Evolutionary conservation across 2,113 vertebrate genomes (phyloP), one percentile per base, ranked within the genome.

Genomic region (Ameiurus melas): DNA sequence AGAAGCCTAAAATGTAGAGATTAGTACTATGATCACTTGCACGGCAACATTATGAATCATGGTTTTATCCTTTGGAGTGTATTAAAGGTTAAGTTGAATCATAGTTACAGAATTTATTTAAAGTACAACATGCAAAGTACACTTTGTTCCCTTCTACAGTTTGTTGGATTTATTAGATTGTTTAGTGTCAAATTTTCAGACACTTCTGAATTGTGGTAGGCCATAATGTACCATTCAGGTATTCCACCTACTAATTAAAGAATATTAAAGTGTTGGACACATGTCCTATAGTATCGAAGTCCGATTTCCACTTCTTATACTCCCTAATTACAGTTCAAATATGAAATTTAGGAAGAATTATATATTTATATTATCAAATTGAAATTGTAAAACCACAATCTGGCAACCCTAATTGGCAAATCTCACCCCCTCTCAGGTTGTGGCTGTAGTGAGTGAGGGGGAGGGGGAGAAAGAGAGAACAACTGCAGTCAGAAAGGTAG

Each of bases 391-490:
- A 9, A 8, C 1, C 4, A 43, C 19, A 62, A 83, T 83, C 58
- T 83, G 80, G 80, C 80, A 62, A 83, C 80, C 36, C 33, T 25
- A 16, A 39, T 43, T 25, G 12, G 12, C 39, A 62, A 39, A 2
- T 36, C 30, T 8, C 79, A 81, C 30, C 9, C 75, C 78, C 55
- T 58, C 79, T 58, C 55, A 36, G 53, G 79, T 81, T 4, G 47
- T 57, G 30, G 7, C 9, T 43, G 43, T 27, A 22, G 62, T 51
- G 47, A 36, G 51, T n/a, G 36, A 78, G 57, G 73, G 60, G 85
- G 47, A 64, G 85, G 19, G 87, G 33, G 78, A n/a, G 47, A 55
- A 78, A 25, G 53, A 55, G 75, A 79, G 70, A 57, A 86, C 43
- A 33, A 70, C 33, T 83, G 22, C 80, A 62, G 2, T 82, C 17